These are phyloP conservation scores for Tyrophagus putrescentiae DNA, from an alignment of 1,140 invertebrate genomes.

Conservation along the genomic window DNA sequence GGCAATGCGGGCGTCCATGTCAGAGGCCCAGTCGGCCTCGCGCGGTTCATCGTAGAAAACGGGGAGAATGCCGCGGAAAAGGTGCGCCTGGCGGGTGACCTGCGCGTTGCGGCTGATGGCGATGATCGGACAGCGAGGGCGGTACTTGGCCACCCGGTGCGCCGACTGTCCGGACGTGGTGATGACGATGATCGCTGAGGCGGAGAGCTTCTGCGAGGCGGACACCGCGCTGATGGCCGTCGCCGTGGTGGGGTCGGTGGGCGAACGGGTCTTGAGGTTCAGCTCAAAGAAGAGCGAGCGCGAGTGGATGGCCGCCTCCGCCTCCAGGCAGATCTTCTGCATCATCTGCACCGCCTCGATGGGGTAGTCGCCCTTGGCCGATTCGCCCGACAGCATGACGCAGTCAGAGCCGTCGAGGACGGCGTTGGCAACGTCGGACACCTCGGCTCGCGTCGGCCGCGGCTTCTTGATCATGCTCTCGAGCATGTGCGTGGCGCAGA, in stretches of 20 bases:
- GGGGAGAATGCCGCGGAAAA: slow-evolving; percentile 85
- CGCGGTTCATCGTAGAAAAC: slow-evolving; percentile 45
- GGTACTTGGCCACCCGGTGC: slow-evolving; percentile 79
- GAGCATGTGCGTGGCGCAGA: slow-evolving; percentile 94
- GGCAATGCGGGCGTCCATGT: slow-evolving; percentile 82
- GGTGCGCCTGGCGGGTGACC: slow-evolving; percentile 70
- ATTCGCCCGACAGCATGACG: slow-evolving; percentile 93
- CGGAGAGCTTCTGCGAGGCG: slow-evolving; percentile 76
- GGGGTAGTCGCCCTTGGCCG: slow-evolving; percentile 64
- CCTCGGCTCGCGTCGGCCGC: slow-evolving; percentile 81
- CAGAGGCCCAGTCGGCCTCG: slow-evolving; percentile 67
- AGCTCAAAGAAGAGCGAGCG: slow-evolving; percentile 27
- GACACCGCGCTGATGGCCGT: slow-evolving; percentile 91
- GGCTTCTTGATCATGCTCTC: slow-evolving; percentile 96
- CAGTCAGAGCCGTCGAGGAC: slow-evolving; percentile 91
- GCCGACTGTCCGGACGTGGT: slow-evolving; percentile 86
- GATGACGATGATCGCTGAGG: slow-evolving; percentile 79
- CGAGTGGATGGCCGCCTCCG: slow-evolving; percentile 91
- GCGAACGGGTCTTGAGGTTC: slow-evolving; percentile 32
- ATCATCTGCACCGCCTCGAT: slow-evolving; percentile 43
- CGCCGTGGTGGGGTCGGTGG: slow-evolving; percentile 74
- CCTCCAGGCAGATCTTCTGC: slow-evolving; percentile 87
- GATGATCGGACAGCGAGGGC: slow-evolving; percentile 88
- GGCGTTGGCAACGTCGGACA: slow-evolving; percentile 91
- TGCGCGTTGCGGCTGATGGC: slow-evolving; percentile 61